Evolutionary conservation across 2,888 invertebrate genomes (phyloP).

Genomic region (Margaritifera margaritifera): DNA sequence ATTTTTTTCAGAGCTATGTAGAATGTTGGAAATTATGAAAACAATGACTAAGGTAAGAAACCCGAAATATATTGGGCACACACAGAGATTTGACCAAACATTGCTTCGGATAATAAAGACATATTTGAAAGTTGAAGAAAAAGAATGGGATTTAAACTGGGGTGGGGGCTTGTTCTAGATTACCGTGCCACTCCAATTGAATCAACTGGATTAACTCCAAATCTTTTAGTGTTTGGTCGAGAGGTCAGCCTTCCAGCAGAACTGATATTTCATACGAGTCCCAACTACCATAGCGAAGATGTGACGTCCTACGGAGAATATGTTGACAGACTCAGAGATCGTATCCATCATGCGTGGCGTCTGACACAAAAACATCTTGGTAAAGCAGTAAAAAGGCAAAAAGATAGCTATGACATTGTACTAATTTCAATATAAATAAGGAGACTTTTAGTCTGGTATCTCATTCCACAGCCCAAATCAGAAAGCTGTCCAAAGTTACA

Average conservation of each 20-base stretch:
- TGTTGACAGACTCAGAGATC: no score
- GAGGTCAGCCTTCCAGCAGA: conserved; percentile 30
- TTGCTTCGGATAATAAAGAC: conserved; percentile 28
- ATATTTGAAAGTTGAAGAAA: conserved; percentile 28
- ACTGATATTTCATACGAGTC: conserved; percentile 14
- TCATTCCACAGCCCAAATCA: no score
- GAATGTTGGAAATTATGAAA: conserved; percentile 16
- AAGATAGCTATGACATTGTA: no score
- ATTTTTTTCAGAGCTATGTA: conserved; percentile 18
- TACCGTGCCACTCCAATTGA: conserved; percentile 27
- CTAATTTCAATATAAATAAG: no score
- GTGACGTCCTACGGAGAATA: no score
- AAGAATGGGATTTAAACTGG: conserved; percentile 33
- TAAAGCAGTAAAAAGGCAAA: no score
- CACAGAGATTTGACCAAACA: conserved; percentile 24
- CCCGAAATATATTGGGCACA: conserved; percentile 32
- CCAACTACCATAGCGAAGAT: no score
- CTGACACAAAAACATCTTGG: no score
- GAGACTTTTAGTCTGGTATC: no score
- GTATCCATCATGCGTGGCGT: no score
- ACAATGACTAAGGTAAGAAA: conserved; percentile 22
- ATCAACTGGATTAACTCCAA: conserved; percentile 26
- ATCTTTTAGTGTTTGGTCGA: conserved; percentile 26
- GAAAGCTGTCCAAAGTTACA: no score
- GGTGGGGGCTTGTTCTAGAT: background rate